Percentiles rank a stretch among this genome's conserved stretches.
Evolutionary conservation across 2,113 vertebrate genomes (phyloP).

Genomic region (Felis catus): F.catus_Fca126_mat1.0 CM031420.1:72666501-72667000

Average conservation of each 20-base stretch:
- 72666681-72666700: neutral
- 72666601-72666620: neutral
- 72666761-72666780: constrained; percentile 23
- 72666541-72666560: neutral
- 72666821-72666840: neutral
- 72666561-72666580: constrained; percentile 30
- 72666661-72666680: neutral
- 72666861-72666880: neutral
- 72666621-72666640: neutral
- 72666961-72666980: neutral
- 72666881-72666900: neutral
- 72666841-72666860: neutral
- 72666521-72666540: neutral
- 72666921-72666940: neutral
- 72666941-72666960: constrained; percentile 1
- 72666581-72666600: neutral
- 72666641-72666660: neutral
- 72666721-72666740: neutral
- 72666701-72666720: neutral
- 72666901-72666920: neutral
- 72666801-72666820: neutral
- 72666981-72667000: constrained; percentile 25
- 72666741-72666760: constrained; percentile 8
- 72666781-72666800: constrained; percentile 10
- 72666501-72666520: no score